Evolutionary conservation across 2,888 invertebrate species (phyloP).

Genomic region (Druceiella hillmani): DNA sequence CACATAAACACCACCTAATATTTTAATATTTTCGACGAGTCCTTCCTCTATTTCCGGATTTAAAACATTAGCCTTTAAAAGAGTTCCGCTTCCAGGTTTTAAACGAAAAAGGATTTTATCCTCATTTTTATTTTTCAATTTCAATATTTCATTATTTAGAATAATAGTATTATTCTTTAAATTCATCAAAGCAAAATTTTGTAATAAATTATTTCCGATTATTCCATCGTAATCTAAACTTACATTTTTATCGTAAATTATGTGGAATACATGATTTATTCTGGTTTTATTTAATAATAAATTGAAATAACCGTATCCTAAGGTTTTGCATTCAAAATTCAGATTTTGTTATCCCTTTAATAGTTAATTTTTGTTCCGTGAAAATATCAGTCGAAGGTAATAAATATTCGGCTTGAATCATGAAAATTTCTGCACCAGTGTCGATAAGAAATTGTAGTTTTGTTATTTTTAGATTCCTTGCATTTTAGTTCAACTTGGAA

Average conservation of each 20-base stretch:
- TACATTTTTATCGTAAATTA: neutral
- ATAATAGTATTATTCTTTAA: neutral
- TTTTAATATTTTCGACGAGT: slow-evolving; percentile 13
- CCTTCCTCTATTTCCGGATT: slow-evolving; percentile 20
- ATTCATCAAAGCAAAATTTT: neutral
- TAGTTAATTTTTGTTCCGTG: neutral
- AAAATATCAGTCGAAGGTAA: neutral
- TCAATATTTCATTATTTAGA: neutral
- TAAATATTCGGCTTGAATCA: neutral
- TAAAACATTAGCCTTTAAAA: slow-evolving; percentile 17
- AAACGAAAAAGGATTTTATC: slow-evolving; percentile 4
- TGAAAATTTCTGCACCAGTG: neutral
- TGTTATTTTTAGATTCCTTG: neutral
- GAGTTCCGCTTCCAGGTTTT: slow-evolving; percentile 16
- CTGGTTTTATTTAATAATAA: neutral
- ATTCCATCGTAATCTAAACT: neutral
- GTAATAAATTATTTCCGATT: neutral
- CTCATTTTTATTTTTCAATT: neutral
- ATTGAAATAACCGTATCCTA: neutral
- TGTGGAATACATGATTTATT: neutral
- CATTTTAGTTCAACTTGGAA: neutral
- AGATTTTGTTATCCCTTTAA: neutral
- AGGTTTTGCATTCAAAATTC: neutral
- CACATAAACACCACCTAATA: slow-evolving; percentile 16
- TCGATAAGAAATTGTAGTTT: neutral